A percentile compares a stretch with the other conserved stretches of the same genome.
Conservation (phyloP, 2,113 vertebrate species). For the Phaetusa simplex region DNA sequence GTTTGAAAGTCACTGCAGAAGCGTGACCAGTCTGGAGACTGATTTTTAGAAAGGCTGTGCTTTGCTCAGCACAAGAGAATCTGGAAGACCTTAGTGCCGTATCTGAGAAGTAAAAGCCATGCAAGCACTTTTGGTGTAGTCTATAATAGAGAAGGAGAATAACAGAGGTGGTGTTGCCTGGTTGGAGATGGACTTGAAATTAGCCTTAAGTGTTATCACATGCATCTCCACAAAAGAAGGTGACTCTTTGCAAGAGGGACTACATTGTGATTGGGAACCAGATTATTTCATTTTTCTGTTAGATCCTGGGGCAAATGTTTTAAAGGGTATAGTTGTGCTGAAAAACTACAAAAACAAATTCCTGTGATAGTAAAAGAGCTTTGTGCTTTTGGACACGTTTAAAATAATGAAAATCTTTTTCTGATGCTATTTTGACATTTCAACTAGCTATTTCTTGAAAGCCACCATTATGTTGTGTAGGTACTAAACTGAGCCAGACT, state of each 20-base stretch:
- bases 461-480: neutral
- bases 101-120: neutral
- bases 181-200: neutral
- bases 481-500: neutral
- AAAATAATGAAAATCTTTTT: slow-evolving; percentile 1
- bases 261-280: neutral
- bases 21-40: neutral
- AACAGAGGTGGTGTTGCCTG: neutral
- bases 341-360: neutral
- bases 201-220: neutral
- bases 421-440: neutral
- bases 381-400: neutral
- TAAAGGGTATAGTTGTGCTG: neutral
- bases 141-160: neutral
- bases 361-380: neutral
- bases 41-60: neutral
- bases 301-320: neutral
- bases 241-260: neutral
- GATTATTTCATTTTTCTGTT: neutral
- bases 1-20: neutral
- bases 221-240: neutral
- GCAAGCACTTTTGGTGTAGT: neutral
- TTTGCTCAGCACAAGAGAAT: neutral
- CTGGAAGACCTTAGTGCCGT: neutral
- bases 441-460: neutral